Base-by-base conservation (phyloP, 1,140 invertebrate species). In the Acyrthosiphon pisum region DNA sequence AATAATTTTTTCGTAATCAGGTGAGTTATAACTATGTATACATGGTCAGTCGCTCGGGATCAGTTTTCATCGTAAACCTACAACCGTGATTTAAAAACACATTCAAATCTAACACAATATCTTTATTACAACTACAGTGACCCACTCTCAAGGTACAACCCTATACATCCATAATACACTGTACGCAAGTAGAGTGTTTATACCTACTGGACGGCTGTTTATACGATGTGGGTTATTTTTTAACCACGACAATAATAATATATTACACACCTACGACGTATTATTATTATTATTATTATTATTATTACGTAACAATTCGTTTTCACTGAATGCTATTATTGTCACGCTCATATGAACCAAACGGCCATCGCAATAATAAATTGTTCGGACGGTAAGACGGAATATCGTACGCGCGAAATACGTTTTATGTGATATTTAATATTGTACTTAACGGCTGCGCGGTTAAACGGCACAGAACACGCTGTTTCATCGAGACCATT, bases 391-490 rank as follows among this genome's bases (percentile, higher is more conserved):
- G 23, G 26, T n/a, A 20, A 46, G 26, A 46, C 23, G 6, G 37
- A 86, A 86, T 86, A 86, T 86, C 11, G 86, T 30, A 46, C 26
- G 35, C 26, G 11, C 4, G 84, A 87, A 87, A 46, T 48, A 87
- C 44, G 37, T 87, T 87, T 46, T 48, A 88, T n/a, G 46, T 6
- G 46, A 50, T 87, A 48, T 88, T 88, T 88, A 88, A 48, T 88
- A 48, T 48, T n/a, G 22, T 22, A 88, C 46, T 88, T 88, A 86
- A 30, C 86, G 30, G 30, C n/a, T 4, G 60, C 6, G 18, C 8
- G 37, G 86, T 88, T 88, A 88, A 88, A 88, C n/a, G 86, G 50
- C 46, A 6, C 44, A 46, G 86, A 88, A 88, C 86, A 48, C 6
- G 86, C 46, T 30, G 46, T 88, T 88, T 48, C 6, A 26, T 88